Evolutionary conservation across 2,113 vertebrate genomes (phyloP).

Genomic region (Columba janthina): DNA sequence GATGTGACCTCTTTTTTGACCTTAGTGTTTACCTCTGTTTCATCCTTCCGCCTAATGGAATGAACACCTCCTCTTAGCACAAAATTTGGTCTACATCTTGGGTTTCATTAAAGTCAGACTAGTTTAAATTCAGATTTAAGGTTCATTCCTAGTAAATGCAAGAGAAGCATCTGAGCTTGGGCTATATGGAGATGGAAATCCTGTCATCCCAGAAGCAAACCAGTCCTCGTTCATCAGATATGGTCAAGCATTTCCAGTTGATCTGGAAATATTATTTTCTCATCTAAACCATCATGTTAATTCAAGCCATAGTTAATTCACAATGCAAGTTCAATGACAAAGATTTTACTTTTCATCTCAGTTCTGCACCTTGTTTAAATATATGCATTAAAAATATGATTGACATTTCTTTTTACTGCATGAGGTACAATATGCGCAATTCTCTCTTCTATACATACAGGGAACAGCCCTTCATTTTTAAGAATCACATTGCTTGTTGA

Average conservation of each 20-base stretch:
- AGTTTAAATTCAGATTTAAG: background rate
- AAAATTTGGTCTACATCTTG: background rate
- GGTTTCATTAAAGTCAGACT: background rate
- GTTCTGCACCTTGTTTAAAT: background rate
- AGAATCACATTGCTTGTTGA: background rate
- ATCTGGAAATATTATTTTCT: background rate
- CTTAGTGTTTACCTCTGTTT: background rate
- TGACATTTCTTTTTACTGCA: background rate
- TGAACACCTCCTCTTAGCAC: background rate
- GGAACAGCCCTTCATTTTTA: background rate
- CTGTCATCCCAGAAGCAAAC: background rate
- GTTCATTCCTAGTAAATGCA: background rate
- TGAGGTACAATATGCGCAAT: background rate
- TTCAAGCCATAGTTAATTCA: background rate
- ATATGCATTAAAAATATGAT: background rate
- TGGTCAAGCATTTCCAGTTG: background rate
- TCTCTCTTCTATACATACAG: background rate
- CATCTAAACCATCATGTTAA: background rate
- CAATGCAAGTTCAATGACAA: background rate
- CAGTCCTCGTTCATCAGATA: background rate
- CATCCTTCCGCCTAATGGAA: background rate
- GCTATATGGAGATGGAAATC: background rate
- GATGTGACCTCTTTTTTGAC: background rate
- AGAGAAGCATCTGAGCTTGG: background rate
- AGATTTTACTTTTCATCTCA: background rate